Percentiles rank a stretch among this genome's conserved stretches.
These are phyloP conservation scores for Dicyrtomina minuta DNA, from an alignment of 2,888 invertebrate genomes.

Conservation along the genomic window DNA sequence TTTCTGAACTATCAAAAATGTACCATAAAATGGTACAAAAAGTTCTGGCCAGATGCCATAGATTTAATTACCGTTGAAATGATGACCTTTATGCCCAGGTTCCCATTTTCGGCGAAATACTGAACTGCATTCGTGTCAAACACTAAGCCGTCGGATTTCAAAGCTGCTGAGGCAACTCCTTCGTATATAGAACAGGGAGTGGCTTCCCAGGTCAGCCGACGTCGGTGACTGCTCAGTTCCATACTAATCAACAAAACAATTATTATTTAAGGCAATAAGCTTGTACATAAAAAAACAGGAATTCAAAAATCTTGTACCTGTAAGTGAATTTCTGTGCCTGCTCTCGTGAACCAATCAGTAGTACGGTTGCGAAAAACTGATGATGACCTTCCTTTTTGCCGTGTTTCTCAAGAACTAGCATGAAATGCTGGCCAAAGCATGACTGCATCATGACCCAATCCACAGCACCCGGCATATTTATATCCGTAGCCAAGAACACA, in stretches of 20 bases:
- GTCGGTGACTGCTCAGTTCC: constrained; percentile 63
- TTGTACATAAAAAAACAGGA: no score
- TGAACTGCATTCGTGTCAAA: constrained; percentile 65
- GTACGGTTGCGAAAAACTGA: constrained; percentile 97
- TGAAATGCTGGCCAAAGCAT: constrained; percentile 98
- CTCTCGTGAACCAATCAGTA: constrained; percentile 96
- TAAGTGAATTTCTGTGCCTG: constrained; percentile 99
- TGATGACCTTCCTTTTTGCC: constrained; percentile 95
- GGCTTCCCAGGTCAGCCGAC: constrained; percentile 65
- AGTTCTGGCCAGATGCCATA: not conserved
- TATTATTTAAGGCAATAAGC: not conserved
- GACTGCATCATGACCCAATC: constrained; percentile 99
- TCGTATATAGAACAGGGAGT: constrained; percentile 65
- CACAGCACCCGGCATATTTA: constrained; percentile 97
- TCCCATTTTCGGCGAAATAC: constrained; percentile 65
- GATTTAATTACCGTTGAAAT: constrained; percentile 58
- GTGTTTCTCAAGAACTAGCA: constrained; percentile 96
- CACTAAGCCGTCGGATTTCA: constrained; percentile 64
- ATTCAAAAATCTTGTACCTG: constrained; percentile 62
- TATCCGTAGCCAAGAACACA: constrained; percentile 98
- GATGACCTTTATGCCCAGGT: constrained; percentile 66
- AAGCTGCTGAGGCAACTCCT: constrained; percentile 64
- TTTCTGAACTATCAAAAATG: no score
- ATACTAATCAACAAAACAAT: constrained; percentile 56
- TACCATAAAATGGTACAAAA: no score